Conservation (phyloP, 2,797 vertebrate species). For the Syngnathus acus region DNA sequence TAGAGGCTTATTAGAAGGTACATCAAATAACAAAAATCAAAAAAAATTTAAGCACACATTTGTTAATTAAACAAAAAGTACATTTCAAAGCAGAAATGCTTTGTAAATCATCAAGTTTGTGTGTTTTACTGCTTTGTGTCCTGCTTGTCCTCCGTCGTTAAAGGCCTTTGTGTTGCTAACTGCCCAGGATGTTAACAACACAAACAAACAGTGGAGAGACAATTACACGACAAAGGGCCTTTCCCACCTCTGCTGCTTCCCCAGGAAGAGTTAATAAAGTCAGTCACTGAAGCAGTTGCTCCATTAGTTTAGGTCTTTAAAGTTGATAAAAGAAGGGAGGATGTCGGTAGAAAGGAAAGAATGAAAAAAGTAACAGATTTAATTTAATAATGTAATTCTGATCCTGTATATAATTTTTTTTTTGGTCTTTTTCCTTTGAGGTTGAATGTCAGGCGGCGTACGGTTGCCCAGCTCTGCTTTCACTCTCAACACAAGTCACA, state of each 20-base stretch:
- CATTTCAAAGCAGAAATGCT: not conserved
- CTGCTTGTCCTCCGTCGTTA: slow-evolving; percentile 26
- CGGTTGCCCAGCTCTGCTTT: not conserved
- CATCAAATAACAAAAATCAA: not conserved
- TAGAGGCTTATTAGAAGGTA: not conserved
- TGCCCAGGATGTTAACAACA: slow-evolving; percentile 38
- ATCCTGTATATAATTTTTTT: no score
- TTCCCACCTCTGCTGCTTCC: not conserved
- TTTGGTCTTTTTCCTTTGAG: not conserved
- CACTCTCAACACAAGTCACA: slow-evolving; percentile 6
- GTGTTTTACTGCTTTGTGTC: slow-evolving; percentile 25
- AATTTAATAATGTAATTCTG: no score
- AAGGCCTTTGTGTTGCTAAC: slow-evolving; percentile 54
- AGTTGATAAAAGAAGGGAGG: not conserved
- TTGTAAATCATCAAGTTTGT: not conserved
- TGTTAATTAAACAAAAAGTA: not conserved
- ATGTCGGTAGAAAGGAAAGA: not conserved
- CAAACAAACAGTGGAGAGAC: slow-evolving; percentile 55
- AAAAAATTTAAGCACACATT: not conserved
- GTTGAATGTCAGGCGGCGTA: not conserved
- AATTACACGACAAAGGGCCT: slow-evolving; percentile 36
- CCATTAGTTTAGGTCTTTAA: not conserved
- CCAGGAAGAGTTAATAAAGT: not conserved
- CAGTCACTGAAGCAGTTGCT: not conserved
- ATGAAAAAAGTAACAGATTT: not conserved